Evolutionary conservation across 1,140 invertebrate species (phyloP).

Genomic region (Neoseiulus cucumeris): DNA sequence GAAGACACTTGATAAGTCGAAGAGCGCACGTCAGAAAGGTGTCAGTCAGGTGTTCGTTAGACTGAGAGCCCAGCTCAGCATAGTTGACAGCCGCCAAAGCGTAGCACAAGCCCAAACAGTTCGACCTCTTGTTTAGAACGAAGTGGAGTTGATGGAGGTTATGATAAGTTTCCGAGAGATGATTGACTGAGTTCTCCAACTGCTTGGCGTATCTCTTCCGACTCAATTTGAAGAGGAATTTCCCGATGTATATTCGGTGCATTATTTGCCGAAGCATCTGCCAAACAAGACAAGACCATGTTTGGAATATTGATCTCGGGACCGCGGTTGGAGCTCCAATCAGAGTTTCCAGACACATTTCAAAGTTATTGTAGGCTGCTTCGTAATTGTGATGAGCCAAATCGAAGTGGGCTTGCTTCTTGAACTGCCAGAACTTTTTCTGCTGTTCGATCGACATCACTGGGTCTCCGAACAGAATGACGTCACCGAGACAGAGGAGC

Average conservation of each 20-base stretch:
- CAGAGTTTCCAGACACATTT: background rate
- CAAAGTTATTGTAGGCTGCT: background rate
- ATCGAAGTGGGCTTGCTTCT: constrained; percentile 4
- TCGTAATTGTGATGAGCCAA: constrained; percentile 2
- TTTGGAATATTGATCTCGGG: background rate
- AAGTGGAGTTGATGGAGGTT: constrained; percentile 3
- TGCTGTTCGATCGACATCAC: background rate
- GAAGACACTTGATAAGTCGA: constrained; percentile 1
- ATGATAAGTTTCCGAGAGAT: background rate
- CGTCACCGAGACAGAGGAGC: background rate
- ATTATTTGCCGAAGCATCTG: background rate
- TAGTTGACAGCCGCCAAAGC: constrained; percentile 2
- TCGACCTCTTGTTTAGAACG: background rate
- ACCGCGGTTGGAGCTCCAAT: background rate
- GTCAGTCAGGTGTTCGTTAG: background rate
- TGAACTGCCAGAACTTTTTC: background rate
- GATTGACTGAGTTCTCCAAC: background rate
- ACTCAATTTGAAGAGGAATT: background rate
- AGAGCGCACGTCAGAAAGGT: background rate
- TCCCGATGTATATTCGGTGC: constrained; percentile 5
- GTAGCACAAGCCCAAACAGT: background rate
- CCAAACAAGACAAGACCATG: constrained; percentile 3
- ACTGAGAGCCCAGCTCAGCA: background rate
- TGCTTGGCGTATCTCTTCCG: background rate
- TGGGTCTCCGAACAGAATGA: background rate